These are phyloP conservation scores for Agriopis leucophaearia DNA, from an alignment of 2,888 invertebrate species.

Conservation along the genomic window DNA sequence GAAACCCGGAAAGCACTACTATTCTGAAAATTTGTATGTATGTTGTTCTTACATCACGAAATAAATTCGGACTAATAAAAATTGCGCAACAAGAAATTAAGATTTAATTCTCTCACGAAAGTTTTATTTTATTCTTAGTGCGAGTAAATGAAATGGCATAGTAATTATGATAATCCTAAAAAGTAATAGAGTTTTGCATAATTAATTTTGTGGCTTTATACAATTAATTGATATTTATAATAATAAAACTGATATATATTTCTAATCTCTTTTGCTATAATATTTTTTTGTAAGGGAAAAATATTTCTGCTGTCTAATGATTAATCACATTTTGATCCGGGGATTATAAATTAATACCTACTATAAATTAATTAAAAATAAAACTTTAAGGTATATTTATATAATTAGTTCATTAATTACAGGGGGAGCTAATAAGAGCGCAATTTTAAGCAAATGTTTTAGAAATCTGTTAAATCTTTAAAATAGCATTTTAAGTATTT, in stretches of 20 bases:
- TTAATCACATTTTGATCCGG: no score
- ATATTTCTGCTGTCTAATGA: no score
- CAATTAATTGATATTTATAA: conserved; percentile 9
- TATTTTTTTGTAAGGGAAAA: not conserved
- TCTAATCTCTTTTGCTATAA: no score
- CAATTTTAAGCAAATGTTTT: not conserved
- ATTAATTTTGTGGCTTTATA: conserved; percentile 7
- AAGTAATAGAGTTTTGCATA: conserved; percentile 4
- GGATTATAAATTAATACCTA: no score
- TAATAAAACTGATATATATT: no score
- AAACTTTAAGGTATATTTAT: no score
- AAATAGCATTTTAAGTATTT: not conserved
- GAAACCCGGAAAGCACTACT: not conserved
- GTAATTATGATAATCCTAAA: conserved; percentile 14
- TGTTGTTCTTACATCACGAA: conserved; percentile 6
- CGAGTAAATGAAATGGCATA: conserved; percentile 5
- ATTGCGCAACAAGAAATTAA: conserved; percentile 3
- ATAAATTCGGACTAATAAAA: not conserved
- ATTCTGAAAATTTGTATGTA: conserved; percentile 3
- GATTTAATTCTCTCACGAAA: conserved; percentile 6
- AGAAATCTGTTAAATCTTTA: not conserved
- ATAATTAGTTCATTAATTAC: no score
- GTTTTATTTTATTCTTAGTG: not conserved
- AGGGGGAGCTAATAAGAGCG: no score
- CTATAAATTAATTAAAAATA: no score